Base-by-base conservation (phyloP, 2,888 invertebrate genomes). In the Polyommatus icarus region DNA sequence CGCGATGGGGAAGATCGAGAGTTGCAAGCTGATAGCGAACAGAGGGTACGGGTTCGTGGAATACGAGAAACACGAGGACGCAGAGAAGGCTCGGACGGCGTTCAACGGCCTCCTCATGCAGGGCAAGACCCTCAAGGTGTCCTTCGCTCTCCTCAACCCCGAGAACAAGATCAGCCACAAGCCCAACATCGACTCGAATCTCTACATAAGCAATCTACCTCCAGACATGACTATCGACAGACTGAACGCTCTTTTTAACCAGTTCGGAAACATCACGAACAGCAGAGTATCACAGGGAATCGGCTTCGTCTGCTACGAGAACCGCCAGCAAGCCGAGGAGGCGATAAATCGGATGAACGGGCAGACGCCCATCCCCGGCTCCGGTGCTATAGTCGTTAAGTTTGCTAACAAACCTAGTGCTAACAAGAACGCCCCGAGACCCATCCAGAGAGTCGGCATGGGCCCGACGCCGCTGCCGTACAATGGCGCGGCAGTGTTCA, bases 51-150 rank as follows among this genome's bases (percentile, higher is more conserved):
- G 94, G 15, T 94, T 94, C 83, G 94, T 94, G 76, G 94, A 94
- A 83, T 94, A 92, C 84, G 92, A 93, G 82, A 91, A 91, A 84
- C 92, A 93, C 87, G 94, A 94, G 90, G 94, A 94, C 86, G 94
- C 94, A 1, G 94, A 94, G 87, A 94, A 94, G 91, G 94, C 94
- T 86, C 90, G 94, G 80, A 86, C 88, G 78, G 93, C 94, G 71
- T 94, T 94, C 87, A 94, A 94, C 90, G 94, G 94, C 71, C 88
- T 94, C 79, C 89, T 94, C 81, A 93, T 94, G 93, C 94, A 94
- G 83, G 94, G 94, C 82, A 94, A 94, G 84, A 94, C 94, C 79
- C 88, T 94, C 78, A 94, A 94, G 84, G 94, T 94, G 83, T 94
- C 94, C 78, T 94, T 94, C 84, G 94, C 94, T 36, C 90, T 94